Conservation (phyloP, 1,140 invertebrate species). For the Sarcophaga peregrina region DNA sequence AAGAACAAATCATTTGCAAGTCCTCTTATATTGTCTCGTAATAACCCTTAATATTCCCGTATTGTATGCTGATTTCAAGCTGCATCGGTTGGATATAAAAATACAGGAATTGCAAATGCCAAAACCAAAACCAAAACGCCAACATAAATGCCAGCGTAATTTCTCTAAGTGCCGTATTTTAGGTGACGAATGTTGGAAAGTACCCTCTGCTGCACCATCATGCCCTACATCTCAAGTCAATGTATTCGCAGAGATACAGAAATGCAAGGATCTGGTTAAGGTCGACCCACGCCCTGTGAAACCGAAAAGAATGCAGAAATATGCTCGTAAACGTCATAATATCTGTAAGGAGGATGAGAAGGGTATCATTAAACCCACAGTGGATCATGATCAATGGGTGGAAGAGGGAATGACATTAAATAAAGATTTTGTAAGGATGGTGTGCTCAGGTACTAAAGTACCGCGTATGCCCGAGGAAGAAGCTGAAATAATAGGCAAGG, state of each 20-base stretch:
- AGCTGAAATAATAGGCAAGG: background rate
- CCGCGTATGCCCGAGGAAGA: background rate
- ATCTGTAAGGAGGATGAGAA: background rate
- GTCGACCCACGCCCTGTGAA: background rate
- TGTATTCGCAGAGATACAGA: background rate
- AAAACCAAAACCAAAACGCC: background rate
- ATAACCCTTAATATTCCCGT: constrained; percentile 65
- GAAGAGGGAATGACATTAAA: background rate
- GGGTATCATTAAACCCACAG: background rate
- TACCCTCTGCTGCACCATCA: background rate
- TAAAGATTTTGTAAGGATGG: background rate
- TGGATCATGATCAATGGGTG: background rate
- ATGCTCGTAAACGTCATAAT: background rate
- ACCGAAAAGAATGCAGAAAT: background rate
- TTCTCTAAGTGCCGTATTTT: background rate
- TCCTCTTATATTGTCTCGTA: constrained; percentile 69
- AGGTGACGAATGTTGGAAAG: background rate
- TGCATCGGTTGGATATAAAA: constrained; percentile 53
- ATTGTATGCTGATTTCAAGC: constrained; percentile 58
- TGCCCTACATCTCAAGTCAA: background rate
- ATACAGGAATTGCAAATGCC: background rate
- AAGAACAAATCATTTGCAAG: constrained; percentile 68
- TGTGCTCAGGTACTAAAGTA: background rate
- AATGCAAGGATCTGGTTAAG: background rate
- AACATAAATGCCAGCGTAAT: background rate